Evolutionary conservation across 30 jellyfish, hydroid and myxozoan genomes (phyloP).

Genomic region (Aurelia sp.): DNA sequence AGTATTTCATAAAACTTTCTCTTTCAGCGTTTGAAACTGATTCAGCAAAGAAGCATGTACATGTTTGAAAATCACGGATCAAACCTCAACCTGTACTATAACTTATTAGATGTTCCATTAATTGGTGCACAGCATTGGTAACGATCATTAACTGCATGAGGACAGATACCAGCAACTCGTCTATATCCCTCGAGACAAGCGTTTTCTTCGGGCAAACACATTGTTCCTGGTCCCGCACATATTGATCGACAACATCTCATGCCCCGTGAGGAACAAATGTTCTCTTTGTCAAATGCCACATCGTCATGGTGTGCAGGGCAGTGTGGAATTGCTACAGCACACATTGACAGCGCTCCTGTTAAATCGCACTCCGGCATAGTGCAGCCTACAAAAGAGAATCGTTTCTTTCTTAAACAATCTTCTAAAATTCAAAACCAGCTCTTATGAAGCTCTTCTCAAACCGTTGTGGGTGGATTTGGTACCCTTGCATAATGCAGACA

Average conservation of each 20-base stretch:
- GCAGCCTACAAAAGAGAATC: slow-evolving; percentile 72
- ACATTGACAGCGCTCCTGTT: slow-evolving; percentile 86
- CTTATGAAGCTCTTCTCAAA: too few relatives aligned
- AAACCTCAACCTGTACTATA: too few relatives aligned
- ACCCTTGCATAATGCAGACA: too few relatives aligned
- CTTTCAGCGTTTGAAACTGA: too few relatives aligned
- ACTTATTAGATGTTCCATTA: too few relatives aligned
- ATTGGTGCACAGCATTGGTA: slow-evolving; percentile 86
- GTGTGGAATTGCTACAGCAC: slow-evolving; percentile 76
- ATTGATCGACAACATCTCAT: slow-evolving; percentile 88
- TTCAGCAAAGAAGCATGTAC: too few relatives aligned
- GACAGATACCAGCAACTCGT: slow-evolving; percentile 77
- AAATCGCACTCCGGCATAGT: slow-evolving; percentile 95
- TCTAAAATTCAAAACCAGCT: too few relatives aligned
- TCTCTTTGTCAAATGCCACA: slow-evolving; percentile 50
- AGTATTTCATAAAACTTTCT: too few relatives aligned
- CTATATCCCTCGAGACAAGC: slow-evolving; percentile 75
- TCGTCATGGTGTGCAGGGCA: slow-evolving; percentile 96
- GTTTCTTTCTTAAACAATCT: too few relatives aligned
- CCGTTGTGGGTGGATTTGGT: too few relatives aligned
- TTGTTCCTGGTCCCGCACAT: slow-evolving; percentile 79
- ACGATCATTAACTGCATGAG: slow-evolving; percentile 63
- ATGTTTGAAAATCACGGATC: too few relatives aligned
- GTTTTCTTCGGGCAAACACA: slow-evolving; percentile 69
- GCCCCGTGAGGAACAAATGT: slow-evolving; percentile 70